Evolutionary conservation across 2,888 invertebrate genomes (phyloP), one percentile per base, ranked within the genome.

Genomic region (Ptychoptera contaminata): DNA sequence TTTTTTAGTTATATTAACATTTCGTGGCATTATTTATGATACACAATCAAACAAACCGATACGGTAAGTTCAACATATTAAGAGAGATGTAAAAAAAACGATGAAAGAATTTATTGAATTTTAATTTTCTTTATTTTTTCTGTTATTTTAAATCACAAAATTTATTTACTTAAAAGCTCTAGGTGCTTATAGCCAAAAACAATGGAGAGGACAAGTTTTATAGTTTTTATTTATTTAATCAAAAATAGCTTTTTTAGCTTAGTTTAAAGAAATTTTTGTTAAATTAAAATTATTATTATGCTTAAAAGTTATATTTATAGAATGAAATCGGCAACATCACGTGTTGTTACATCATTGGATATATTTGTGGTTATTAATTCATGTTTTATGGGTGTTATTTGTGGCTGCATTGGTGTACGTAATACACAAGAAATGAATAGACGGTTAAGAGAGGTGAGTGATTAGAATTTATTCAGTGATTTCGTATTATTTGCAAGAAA

Each of bases 271-370:
- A 14, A 14, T 3, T 15, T 10, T 40, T 16, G 8, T 32, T 11
- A 16, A 16, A 11, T 30, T 10, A 16, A 29, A 11, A 14, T 30
- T 11, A 15, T 40, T 40, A 23, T 32, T 40, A 11, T 40, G n/a
- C 16, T 30, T 30, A 11, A 42, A 23, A 42, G 23, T 8, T n/a
- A n/a, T 23, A 2, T 15, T 43, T 40, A 35, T 61, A 65, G 64
- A 59, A 65, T 65, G 65, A 63, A 63, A 56, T 61, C 65, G 48
- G 59, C 62, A 15, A 65, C 65, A n/a, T 62, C 63, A 8, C 64
- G 63, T 48, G 63, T 65, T 50, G 65, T 65, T 8, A 65, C 65
- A 15, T 60, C 61, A 11, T 52, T 62, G 39, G 65, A 65, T 53
- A 64, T 65, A 1, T 62, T 62, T 2, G 60, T 63, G 42, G 65